Evolutionary conservation across 2,888 invertebrate genomes (phyloP), one percentile per base, ranked within the genome.

Genomic region (Stenchaetothrips biformis): DNA sequence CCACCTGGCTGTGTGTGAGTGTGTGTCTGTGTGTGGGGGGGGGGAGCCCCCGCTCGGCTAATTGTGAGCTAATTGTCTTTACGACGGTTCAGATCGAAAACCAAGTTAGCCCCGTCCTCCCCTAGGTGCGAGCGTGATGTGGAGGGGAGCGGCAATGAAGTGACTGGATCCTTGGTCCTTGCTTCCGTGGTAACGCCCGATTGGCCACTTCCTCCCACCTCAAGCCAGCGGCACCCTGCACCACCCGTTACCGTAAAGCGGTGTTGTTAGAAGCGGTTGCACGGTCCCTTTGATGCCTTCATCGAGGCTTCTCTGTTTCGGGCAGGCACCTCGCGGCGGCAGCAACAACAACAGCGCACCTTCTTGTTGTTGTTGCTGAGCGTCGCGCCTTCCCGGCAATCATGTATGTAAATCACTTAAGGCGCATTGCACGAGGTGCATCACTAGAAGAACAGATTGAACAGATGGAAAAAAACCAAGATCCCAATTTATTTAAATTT

Each of bases 31-130:
- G 67, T 25, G 37, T 11, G 67, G 67, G 11, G 25, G 21, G 25
- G 21, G 67, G 2, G 67, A 4, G 67, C 53, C 59, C 25, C 67
- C 25, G 67, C 21, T 74, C 11, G 6, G 67, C 67, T 74, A 74
- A 74, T 74, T 74, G 67, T 74, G 11, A n/a, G 25, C 67, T 74
- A 74, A 74, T 74, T 74, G 67, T 74, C 67, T 74, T 74, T 74
- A 74, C 25, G 67, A 25, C 21, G 21, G 21, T 11, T 25, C 67
- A 25, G 67, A 74, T 74, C 67, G 67, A 74, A 74, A 74, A 74
- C 67, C 67, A 25, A 74, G 67, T 74, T 74, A 74, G 67, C 25
- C 67, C 25, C 67, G n/a, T 67, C 53, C 53, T 13, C 53, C 53
- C 21, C 67, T 9, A 67, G 67, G 67, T 67, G 67, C 53, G 53